Percentiles rank a stretch among this genome's conserved stretches.
phyloP scores from a whole-genome alignment of 2,888 invertebrate genomes.

The Omphaloscelis lunosa region DNA sequence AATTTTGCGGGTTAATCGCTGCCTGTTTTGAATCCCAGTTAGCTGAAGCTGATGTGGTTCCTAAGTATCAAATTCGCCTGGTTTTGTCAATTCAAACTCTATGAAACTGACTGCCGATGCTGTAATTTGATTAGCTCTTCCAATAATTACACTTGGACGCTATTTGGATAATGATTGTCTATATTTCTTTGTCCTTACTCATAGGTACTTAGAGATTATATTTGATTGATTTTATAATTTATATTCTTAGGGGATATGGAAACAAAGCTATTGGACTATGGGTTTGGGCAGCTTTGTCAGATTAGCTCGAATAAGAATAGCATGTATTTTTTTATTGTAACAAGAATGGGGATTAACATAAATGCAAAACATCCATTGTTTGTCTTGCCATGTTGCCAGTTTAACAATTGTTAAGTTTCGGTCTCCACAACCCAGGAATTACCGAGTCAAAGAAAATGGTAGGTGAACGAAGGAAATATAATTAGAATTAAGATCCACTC shows the following conservation, averaged over 20 bases:
- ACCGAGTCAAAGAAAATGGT: neutral
- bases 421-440: neutral
- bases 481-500: neutral
- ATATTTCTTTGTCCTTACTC: neutral
- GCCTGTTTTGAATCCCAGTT: constrained; percentile 19
- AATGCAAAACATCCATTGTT: neutral
- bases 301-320: neutral
- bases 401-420: neutral
- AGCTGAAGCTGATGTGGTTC: constrained; percentile 29
- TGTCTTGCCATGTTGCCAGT: neutral
- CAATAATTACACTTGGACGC: neutral
- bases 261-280: too few relatives aligned
- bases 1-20: constrained; percentile 29
- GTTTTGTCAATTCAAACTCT: constrained; percentile 35
- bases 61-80: constrained; percentile 47
- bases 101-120: constrained; percentile 13
- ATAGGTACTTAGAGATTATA: neutral
- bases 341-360: neutral
- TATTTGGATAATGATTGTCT: neutral
- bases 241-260: too few relatives aligned
- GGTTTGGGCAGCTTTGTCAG: too few relatives aligned
- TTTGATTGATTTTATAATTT: neutral
- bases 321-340: neutral
- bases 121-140: neutral
- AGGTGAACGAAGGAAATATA: neutral